Percentiles rank a stretch among this genome's conserved stretches.
These are phyloP conservation scores for Monochamus alternatus DNA, from an alignment of 2,888 invertebrate genomes.

Conservation along the genomic window DNA sequence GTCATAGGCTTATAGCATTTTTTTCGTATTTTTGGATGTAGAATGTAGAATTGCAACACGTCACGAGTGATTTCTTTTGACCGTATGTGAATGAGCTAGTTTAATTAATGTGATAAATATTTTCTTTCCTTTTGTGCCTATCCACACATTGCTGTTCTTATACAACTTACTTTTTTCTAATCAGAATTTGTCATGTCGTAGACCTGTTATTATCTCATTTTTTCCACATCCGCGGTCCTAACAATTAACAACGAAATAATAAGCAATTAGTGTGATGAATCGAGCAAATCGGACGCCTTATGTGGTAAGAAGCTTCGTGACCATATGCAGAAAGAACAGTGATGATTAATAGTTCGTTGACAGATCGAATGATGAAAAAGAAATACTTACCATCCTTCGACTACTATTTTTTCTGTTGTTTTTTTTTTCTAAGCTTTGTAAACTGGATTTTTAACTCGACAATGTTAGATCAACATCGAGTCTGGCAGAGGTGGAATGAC, in stretches of 20 bases:
- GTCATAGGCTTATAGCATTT: too few species aligned
- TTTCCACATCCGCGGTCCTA: constrained; percentile 3
- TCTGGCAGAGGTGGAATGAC: too few species aligned
- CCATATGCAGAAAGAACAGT: constrained; percentile 24
- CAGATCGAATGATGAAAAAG: constrained; percentile 11
- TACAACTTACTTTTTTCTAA: neutral
- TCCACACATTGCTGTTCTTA: neutral
- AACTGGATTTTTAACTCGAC: too few species aligned
- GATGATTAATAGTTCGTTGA: constrained; percentile 23
- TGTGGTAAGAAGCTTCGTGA: neutral
- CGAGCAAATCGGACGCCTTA: constrained; percentile 14
- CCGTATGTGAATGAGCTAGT: constrained; percentile 13
- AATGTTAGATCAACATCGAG: too few species aligned
- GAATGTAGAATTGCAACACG: neutral
- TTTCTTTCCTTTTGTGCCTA: constrained; percentile 6
- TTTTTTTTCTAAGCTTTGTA: too few species aligned
- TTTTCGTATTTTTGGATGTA: too few species aligned
- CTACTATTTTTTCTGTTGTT: too few species aligned
- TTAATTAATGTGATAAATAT: constrained; percentile 22
- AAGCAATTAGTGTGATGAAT: constrained; percentile 2
- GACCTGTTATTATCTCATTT: neutral
- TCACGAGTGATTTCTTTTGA: constrained; percentile 20
- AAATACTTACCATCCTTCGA: neutral
- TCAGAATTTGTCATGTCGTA: neutral
- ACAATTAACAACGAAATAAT: constrained; percentile 9